These are phyloP conservation scores for Ciconia boyciana DNA, from an alignment of 2,113 vertebrate genomes.

Conservation along the genomic window DNA sequence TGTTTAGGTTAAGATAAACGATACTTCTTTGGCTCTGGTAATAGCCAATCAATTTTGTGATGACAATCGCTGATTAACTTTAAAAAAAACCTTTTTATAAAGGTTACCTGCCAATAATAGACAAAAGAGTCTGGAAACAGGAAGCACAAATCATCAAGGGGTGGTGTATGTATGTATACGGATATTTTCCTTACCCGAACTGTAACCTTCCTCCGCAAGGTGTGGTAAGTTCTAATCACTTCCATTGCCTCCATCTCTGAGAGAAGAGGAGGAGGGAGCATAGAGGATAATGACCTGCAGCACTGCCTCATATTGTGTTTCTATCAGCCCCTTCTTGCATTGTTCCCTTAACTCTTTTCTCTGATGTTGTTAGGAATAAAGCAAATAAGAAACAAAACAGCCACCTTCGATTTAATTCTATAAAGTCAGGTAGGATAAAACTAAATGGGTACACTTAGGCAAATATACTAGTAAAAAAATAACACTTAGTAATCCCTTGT, in stretches of 20 bases:
- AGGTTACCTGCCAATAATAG: background rate
- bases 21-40: background rate
- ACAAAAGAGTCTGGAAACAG: background rate
- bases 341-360: background rate
- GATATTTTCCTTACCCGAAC: background rate
- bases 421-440: background rate
- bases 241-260: rapidly evolving
- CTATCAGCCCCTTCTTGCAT: background rate
- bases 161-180: rapidly evolving
- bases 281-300: background rate
- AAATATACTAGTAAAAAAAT: background rate
- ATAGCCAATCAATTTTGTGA: background rate
- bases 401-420: background rate
- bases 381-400: background rate
- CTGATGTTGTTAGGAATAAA: background rate
- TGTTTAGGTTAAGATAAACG: background rate
- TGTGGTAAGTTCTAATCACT: background rate
- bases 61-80: background rate
- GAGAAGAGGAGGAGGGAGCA: background rate
- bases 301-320: background rate
- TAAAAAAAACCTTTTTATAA: background rate
- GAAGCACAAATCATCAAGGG: background rate
- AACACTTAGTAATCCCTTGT: background rate
- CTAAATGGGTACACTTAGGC: background rate
- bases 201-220: background rate